Base-by-base conservation (phyloP, 2,888 invertebrate species). In the Drosophila longiperda region DNA sequence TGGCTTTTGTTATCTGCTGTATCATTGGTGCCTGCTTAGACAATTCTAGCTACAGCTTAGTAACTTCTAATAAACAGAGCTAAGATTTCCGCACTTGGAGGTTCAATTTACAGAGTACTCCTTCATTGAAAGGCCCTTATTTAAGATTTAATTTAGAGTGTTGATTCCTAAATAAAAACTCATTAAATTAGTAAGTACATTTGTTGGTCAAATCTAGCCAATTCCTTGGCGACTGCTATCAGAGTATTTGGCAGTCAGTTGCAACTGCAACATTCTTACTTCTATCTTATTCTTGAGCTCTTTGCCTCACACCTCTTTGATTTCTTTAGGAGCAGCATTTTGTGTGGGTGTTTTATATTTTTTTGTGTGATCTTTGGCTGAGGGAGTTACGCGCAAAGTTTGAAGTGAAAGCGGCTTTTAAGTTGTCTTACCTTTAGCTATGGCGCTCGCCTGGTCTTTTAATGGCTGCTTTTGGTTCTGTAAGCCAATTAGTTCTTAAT, bases 401-500 rank as follows among this genome's bases (percentile, higher is more conserved):
- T 87, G 89, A 87, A 89, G 82, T 80, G 76, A 83, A 83, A 75
- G 73, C 80, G 69, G 72, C 84, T 83, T 84, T 80, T 83, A 65
- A 73, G 73, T 69, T 73, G 68, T 45, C 48, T 76, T 73, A 50
- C 64, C 65, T 50, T 67, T 45, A 74, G 73, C 66, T 61, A 15
- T 26, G 11, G 36, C 38, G n/a, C 17, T 53, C 40, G 49, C 54
- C 53, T 60, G 66, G 64, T 34, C 83, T 83, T 80, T 83, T 84
- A 84, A 86, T 83, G 86, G 75, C 81, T 85, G 83, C 87, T 87
- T 88, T 87, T 83, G 87, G 87, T 87, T 83, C 82, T 83, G 87
- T 89, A 89, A 89, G 87, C 88, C 88, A 89, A 89, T 89, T 89
- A 89, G 89, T 89, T 89, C 80, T 89, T 89, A 89, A 89, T 89